Percentiles rank a stretch among this genome's conserved stretches.
These are phyloP conservation scores for Leptinotarsa tumamoca DNA, from an alignment of 2,888 invertebrate genomes.

Conservation along the genomic window DNA sequence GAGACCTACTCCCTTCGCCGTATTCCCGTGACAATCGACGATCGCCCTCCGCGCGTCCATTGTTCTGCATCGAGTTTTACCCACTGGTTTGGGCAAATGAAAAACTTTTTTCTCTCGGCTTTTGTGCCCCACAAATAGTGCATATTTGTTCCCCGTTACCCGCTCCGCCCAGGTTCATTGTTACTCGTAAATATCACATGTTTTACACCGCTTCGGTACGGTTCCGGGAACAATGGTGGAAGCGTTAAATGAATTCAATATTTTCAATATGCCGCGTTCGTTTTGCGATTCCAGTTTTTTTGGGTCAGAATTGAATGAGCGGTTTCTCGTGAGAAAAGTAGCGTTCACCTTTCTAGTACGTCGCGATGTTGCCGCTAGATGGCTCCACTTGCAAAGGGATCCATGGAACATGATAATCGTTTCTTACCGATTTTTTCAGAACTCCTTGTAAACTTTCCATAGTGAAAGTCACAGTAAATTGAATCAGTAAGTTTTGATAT, in stretches of 20 bases:
- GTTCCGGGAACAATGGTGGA: slow-evolving; percentile 30
- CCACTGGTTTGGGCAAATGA: slow-evolving; percentile 51
- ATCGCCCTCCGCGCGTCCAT: slow-evolving; percentile 55
- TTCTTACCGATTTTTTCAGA: too few species aligned
- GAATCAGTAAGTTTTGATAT: too few species aligned
- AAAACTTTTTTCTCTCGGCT: slow-evolving; percentile 46
- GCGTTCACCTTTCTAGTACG: too few species aligned
- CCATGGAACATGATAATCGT: too few species aligned
- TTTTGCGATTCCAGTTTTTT: slow-evolving; percentile 7
- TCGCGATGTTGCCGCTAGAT: too few species aligned
- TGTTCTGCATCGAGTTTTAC: slow-evolving; percentile 50
- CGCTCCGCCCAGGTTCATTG: slow-evolving; percentile 38
- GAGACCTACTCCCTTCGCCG: slow-evolving; percentile 53
- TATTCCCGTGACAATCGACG: slow-evolving; percentile 56
- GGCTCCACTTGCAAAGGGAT: too few species aligned
- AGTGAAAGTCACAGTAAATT: too few species aligned
- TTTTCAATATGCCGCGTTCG: slow-evolving; percentile 6
- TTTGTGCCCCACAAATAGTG: slow-evolving; percentile 49
- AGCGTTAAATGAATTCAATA: slow-evolving; percentile 27
- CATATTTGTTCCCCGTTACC: slow-evolving; percentile 39
- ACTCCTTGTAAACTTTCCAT: too few species aligned
- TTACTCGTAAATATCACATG: slow-evolving; percentile 33
- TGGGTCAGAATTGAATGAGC: background rate
- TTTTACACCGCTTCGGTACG: slow-evolving; percentile 30
- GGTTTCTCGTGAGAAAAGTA: slow-evolving; percentile 1